These are phyloP conservation scores for Haplochromis vanheusdeni DNA, from an alignment of 2,113 vertebrate genomes.

Conservation along the genomic window DNA sequence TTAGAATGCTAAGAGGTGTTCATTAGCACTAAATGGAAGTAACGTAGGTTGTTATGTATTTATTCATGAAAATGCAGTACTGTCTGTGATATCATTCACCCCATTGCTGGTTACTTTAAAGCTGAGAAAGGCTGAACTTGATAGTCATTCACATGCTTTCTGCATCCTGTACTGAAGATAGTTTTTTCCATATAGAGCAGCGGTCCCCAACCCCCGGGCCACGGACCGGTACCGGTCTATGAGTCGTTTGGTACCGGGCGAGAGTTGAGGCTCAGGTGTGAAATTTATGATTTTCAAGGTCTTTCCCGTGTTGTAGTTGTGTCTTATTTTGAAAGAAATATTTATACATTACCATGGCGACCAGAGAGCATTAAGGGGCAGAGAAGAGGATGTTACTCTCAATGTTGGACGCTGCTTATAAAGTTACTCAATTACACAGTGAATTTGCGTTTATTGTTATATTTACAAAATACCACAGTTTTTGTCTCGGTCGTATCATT, in stretches of 20 bases:
- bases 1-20: neutral
- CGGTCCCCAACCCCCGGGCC: neutral
- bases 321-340: neutral
- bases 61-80: neutral
- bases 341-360: neutral
- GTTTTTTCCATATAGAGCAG: neutral
- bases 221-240: rapidly evolving
- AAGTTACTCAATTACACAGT: neutral
- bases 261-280: neutral
- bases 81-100: neutral
- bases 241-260: neutral
- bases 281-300: neutral
- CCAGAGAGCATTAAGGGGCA: neutral
- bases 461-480: neutral
- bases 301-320: neutral
- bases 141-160: too few relatives aligned
- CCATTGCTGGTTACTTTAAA: neutral
- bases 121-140: neutral
- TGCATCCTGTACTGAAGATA: too few relatives aligned
- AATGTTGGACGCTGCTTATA: neutral
- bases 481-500: rapidly evolving
- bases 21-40: neutral
- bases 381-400: rapidly evolving
- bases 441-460: rapidly evolving
- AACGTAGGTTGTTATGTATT: neutral